Evolutionary conservation across 2,113 vertebrate species (phyloP), one percentile per base, ranked within the genome.

Genomic region (Megaceryle torquata): DNA sequence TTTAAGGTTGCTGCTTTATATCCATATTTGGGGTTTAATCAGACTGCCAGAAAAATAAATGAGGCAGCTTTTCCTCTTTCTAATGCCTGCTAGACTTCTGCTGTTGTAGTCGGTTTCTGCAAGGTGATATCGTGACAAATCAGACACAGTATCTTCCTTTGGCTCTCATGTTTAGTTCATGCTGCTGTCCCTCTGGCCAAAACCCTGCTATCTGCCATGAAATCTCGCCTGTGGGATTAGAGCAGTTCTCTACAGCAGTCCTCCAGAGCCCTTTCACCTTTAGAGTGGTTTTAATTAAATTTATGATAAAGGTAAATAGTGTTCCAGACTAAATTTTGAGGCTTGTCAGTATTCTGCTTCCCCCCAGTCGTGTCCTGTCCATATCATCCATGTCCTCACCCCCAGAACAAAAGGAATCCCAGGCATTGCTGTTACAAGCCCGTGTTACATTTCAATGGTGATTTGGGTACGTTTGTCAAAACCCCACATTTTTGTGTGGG

Each of bases 111-210:
- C 0, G 1, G 22, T n/a, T 86, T 81, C 54, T 83, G 54, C 61
- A 7, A 51, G 82, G 19, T 0, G 4, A 6, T 41, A n/a, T 4
- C 12, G 3, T 37, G 44, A 29, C 71, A 50, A 2, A 29, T 72
- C 28, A 5, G 28, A 56, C 33, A 54, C 39, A 21, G 63, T 10
- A 83, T 17, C 51, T 78, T 60, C 46, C 43, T 43, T 39, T 63
- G n/a, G 75, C 28, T 35, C 37, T 65, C 28, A 3, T 0, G 0
- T 54, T 78, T 3, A 2, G n/a, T 19, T 59, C 28, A 4, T 20
- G 64, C 64, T 65, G 35, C 53, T 1, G 1, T 68, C n/a, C 61
- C 28, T 46, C 21, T 77, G 76, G 26, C 43, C 76, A 68, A 64
- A 91, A 43, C 48, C 25, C 31, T 72, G 11, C 8, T 70, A 0